phyloP scores from a whole-genome alignment of 2,888 invertebrate species.

The Aromia moschata region DNA sequence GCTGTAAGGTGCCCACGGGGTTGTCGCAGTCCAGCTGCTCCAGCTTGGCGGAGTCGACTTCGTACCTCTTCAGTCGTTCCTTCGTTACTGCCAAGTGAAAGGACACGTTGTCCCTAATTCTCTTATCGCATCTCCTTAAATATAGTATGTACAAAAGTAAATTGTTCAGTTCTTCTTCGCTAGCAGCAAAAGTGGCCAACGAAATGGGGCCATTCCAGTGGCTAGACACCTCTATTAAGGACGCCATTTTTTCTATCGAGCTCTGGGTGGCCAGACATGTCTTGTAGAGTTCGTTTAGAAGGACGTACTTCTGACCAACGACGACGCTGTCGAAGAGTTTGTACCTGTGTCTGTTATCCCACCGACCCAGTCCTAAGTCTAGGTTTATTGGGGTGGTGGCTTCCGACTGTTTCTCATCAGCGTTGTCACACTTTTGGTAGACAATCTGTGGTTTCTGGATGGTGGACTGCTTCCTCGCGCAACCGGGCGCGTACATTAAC shows the following conservation, averaged over 20 bases:
- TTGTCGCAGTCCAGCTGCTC: conserved; percentile 70
- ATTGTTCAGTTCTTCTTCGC: conserved; percentile 78
- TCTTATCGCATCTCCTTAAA: conserved; percentile 77
- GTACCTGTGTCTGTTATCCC: conserved; percentile 77
- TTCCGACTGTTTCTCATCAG: conserved; percentile 27
- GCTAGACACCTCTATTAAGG: conserved; percentile 78
- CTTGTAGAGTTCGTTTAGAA: conserved; percentile 67
- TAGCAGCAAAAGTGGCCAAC: conserved; percentile 80
- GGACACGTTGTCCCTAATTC: conserved; percentile 76
- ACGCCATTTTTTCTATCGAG: conserved; percentile 83
- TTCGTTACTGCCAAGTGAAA: conserved; percentile 80
- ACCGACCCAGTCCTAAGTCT: conserved; percentile 75
- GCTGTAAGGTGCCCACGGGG: conserved; percentile 71
- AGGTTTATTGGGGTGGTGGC: conserved; percentile 64
- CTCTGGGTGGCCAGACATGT: conserved; percentile 84
- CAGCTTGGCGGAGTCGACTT: conserved; percentile 57
- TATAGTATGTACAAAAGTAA: conserved; percentile 79
- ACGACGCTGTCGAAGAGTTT: conserved; percentile 78
- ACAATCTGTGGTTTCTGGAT: conserved; percentile 41
- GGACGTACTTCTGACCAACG: conserved; percentile 73
- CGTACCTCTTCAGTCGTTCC: conserved; percentile 61
- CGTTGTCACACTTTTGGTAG: conserved; percentile 39
- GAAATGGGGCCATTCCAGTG: conserved; percentile 91
- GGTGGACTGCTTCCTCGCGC: conserved; percentile 27
- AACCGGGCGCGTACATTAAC: conserved; percentile 62